Base-by-base conservation (phyloP, 2,113 vertebrate genomes). In the Pogona vitticeps region DNA sequence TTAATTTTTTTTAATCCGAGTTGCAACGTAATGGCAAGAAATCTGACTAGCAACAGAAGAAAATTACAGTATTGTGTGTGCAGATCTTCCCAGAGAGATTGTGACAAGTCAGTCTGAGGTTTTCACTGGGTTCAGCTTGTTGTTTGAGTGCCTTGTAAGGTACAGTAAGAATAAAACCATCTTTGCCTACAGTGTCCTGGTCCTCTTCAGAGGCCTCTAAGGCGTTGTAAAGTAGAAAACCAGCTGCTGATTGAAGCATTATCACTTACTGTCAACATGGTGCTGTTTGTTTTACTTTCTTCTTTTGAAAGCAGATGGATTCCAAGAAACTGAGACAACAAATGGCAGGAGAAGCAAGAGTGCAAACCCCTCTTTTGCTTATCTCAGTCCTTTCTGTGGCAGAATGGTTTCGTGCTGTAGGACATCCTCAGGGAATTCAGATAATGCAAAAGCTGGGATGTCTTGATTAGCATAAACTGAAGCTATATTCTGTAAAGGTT, bases 381-480 rank as follows among this genome's bases (percentile, higher is more conserved):
- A 95, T 95, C 94, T 92, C 33, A 88, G 88, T 75, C 88, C 86
- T 86, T 36, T 80, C 18, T 91, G 86, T 5, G 28, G 6, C n/a
- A 80, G 83, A 58, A 0, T 15, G 1, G 2, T 86, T 70, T 83
- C 0, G 2, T 21, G 23, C 72, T 13, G 15, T 33, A 13, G 68
- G 80, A 89, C 33, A 89, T 78, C 85, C 89, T 76, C 70, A 28
- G 40, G 1, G 80, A 59, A 23, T 67, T 15, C 79, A 2, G 94
- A 94, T 93, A 95, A 73, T 17, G 1, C 76, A 58, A 1, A 82
- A 84, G 89, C 92, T 95, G 93, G 91, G 68, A 8, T 87, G 86
- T 68, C 33, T 0, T 75, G 93, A 92, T 94, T 93, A 94, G 58
- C 42, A 68, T 38, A 21, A 46, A 40, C 1, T 20, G 0, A 23